Base-by-base conservation (phyloP, 2,797 vertebrate genomes). In the Amblyopsis hoosieri region DNA sequence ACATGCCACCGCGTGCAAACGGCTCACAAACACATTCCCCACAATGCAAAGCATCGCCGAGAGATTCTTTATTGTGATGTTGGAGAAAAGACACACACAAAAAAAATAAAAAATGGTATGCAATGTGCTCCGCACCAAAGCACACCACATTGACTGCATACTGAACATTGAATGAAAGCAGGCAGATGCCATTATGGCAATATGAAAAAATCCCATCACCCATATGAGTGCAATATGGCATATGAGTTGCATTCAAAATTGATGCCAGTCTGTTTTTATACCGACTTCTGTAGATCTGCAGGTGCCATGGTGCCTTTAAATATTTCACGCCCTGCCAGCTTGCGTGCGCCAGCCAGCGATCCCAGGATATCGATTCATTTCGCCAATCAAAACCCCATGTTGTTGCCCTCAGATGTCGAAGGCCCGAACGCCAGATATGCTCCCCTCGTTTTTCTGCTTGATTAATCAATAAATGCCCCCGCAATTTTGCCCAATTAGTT, bases 401-500 rank as follows among this genome's bases (percentile, higher is more conserved):
- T 57, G 74, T 81, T 80, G 72, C 74, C 83, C 79, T 85, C 81
- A 64, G 76, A 83, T 55, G 76, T 79, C 17, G 78, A 81, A 73
- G 76, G 79, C 64, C 58, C 0, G 57, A 13, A 45, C 64, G 78
- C 64, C 80, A 79, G 66, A 82, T 85, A 83, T 84, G 78, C 85
- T 84, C 75, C 69, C 73, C 83, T 85, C 84, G 77, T 91, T 91
- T 91, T 91, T 91, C 90, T 90, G 89, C 86, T 87, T 92, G 90
- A 91, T 91, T 92, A 90, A 93, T 94, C 91, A 87, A 93, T 92
- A 93, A 91, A 88, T 89, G 85, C 89, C 88, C 85, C 85, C 64
- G 84, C 88, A 91, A 90, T 91, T 90, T 90, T 88, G 86, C 89
- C 91, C 89, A 93, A 92, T 93, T 93, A 92, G 92, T 91, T 91